Evolutionary conservation across 2,797 vertebrate genomes (phyloP).

Genomic region (Sebastes glaucus): DNA sequence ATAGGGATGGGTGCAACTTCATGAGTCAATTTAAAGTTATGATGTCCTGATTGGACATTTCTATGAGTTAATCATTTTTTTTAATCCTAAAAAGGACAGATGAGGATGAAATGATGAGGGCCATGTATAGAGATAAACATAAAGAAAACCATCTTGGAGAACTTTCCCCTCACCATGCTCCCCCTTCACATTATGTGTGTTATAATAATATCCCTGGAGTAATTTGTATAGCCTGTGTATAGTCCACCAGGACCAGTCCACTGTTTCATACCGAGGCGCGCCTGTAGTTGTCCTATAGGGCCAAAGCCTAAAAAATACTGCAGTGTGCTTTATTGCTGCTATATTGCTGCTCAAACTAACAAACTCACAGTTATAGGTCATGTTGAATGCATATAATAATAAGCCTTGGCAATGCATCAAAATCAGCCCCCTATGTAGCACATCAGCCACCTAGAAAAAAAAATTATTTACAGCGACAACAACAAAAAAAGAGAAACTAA

Average conservation of each 20-base stretch:
- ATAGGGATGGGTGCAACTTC: background rate
- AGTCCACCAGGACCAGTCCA: constrained; percentile 15
- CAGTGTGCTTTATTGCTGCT: constrained; percentile 83
- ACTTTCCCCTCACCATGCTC: constrained; percentile 1
- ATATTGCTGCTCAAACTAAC: constrained; percentile 49
- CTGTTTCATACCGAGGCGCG: constrained; percentile 51
- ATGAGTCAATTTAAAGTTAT: constrained; percentile 2
- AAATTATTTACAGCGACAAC: constrained; percentile 1
- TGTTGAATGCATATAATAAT: constrained; percentile 37
- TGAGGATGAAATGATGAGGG: background rate
- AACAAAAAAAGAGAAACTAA: background rate
- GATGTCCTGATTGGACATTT: background rate
- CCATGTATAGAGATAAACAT: background rate
- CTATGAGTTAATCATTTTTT: background rate
- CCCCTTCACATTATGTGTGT: background rate
- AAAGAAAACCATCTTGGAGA: background rate
- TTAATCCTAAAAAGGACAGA: background rate
- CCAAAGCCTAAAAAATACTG: constrained; percentile 84
- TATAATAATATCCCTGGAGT: background rate
- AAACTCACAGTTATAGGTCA: constrained; percentile 62
- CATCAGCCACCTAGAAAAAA: background rate
- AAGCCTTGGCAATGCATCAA: constrained; percentile 27
- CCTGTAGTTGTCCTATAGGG: constrained; percentile 56
- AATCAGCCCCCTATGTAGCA: background rate
- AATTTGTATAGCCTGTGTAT: background rate